Evolutionary conservation across 2,888 invertebrate genomes (phyloP), one percentile per base, ranked within the genome.

Genomic region (Lissocephala sabroskyi): DNA sequence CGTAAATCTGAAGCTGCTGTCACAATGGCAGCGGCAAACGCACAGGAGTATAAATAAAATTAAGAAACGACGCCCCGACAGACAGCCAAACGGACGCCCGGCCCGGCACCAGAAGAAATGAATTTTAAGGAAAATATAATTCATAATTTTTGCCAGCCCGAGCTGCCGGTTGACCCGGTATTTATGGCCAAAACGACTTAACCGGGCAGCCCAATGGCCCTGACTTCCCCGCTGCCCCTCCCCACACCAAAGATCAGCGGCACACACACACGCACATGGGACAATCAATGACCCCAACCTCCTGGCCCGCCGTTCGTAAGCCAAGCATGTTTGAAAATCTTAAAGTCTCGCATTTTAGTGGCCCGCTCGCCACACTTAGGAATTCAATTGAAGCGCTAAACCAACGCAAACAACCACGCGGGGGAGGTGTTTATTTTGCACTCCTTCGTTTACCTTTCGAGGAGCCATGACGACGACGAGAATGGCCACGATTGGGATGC

Each of bases 271-370:
- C 66, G 23, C 23, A 75, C 62, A 56, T 30, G 33, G 49, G 14
- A 49, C 49, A 61, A 47, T n/a, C n/a, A n/a, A n/a, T n/a, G 49
- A 60, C 36, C 23, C 6, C n/a, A 30, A 17, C 6, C 9, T 11
- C 14, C 10, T 28, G 17, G 2, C 28, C 35, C 44, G 26, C 46
- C 49, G 48, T 59, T 71, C 64, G 56, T 64, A 43, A 75, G 73
- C 68, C 44, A 56, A 62, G 50, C 76, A 75, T 64, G 68, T 67
- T 67, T 59, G 39, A 64, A 76, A 71, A 73, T 64, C 76, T 59
- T 68, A 71, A 76, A 68, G 54, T 71, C 67, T n/a, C 53, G 33
- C 55, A 39, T 55, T 40, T 71, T 75, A 23, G 23, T 7, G 23
- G 7, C 3, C 23, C 4, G 4, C 23, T 7, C 23, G 73, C 73